Evolutionary conservation across 2,113 vertebrate genomes (phyloP).

Genomic region (Vicugna pacos): DNA sequence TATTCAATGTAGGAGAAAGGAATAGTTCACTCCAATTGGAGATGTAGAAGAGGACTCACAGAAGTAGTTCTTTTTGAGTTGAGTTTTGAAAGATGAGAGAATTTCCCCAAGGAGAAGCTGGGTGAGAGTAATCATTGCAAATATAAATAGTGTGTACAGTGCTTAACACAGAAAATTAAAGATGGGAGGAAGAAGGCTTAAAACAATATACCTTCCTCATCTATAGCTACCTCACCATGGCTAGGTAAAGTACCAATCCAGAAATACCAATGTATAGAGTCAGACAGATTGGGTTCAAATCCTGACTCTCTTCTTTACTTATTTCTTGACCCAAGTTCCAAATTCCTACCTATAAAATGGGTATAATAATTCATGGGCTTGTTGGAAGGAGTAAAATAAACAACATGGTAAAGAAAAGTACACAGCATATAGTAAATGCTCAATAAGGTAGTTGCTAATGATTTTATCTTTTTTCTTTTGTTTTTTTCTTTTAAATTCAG

Average conservation of each 20-base stretch:
- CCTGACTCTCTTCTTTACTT: not conserved
- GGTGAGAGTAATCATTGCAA: not conserved
- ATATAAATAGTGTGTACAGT: not conserved
- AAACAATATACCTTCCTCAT: not conserved
- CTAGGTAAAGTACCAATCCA: not conserved
- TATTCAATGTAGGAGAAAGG: slow-evolving; percentile 45
- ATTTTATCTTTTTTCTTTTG: not conserved
- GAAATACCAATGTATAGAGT: not conserved
- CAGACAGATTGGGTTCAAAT: not conserved
- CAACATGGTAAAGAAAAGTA: not conserved
- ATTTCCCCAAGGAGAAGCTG: not conserved
- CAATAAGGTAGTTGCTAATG: not conserved
- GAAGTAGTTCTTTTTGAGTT: not conserved
- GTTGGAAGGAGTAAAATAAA: not conserved
- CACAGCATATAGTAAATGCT: not conserved
- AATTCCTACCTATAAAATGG: slow-evolving; percentile 2
- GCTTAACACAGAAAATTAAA: not conserved
- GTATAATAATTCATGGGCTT: not conserved
- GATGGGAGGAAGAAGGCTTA: not conserved
- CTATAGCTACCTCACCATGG: not conserved
- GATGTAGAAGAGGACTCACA: not conserved
- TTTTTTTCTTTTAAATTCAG: no score
- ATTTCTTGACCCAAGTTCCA: slow-evolving; percentile 34
- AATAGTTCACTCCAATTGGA: not conserved
- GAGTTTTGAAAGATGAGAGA: slow-evolving; percentile 19